Percentiles rank a stretch among this genome's conserved stretches.
Conservation (phyloP, 2,888 invertebrate genomes). For the Germaria angustata region DNA sequence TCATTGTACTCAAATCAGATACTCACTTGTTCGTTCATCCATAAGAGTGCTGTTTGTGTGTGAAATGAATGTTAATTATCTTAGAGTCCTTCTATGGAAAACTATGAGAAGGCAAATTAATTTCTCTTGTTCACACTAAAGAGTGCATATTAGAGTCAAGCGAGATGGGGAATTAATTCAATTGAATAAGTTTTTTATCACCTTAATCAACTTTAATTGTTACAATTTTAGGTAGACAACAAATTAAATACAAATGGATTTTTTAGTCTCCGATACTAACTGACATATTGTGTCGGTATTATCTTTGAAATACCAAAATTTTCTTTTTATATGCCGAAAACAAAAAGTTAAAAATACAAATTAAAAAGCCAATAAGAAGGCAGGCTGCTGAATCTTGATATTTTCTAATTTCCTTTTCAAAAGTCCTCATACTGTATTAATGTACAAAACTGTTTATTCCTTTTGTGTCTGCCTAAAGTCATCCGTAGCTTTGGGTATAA, state of each 20-base stretch:
- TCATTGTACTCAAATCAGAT: constrained; percentile 24
- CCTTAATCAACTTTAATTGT: constrained; percentile 48
- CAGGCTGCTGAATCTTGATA: too few species aligned
- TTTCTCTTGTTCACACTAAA: neutral
- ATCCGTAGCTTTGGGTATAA: too few species aligned
- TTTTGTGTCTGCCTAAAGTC: too few species aligned
- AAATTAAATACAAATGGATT: constrained; percentile 11
- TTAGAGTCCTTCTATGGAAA: neutral
- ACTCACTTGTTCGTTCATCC: neutral
- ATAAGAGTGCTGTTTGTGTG: constrained; percentile 26
- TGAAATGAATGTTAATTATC: neutral
- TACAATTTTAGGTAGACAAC: constrained; percentile 25
- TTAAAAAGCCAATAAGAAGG: too few species aligned
- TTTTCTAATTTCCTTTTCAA: too few species aligned
- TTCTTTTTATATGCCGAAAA: too few species aligned
- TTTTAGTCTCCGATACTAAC: too few species aligned
- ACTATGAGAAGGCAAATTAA: neutral
- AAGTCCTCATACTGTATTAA: too few species aligned
- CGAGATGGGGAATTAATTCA: constrained; percentile 32
- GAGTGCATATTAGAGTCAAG: neutral
- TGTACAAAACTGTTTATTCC: too few species aligned
- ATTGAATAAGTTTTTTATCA: constrained; percentile 44
- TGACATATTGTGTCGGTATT: neutral
- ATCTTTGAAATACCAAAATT: neutral
- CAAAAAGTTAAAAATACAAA: too few species aligned